Base-by-base conservation (phyloP, 2,113 vertebrate genomes). In the Zingel zingel region DNA sequence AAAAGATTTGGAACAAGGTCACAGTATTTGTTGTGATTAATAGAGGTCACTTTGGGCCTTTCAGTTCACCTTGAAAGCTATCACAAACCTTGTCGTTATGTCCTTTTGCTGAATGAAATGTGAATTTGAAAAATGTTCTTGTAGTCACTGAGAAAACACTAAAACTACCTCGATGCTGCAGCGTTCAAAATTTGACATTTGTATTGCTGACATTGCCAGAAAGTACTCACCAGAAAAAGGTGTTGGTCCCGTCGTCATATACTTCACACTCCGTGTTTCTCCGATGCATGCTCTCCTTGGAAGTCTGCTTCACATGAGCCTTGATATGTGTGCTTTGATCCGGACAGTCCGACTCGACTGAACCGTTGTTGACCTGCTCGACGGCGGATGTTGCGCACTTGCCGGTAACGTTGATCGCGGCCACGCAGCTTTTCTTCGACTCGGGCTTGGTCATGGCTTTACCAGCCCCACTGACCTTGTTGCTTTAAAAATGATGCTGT, bases 161-260 rank as follows among this genome's bases (percentile, higher is more conserved):
- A 50, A 12, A 7, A 48, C 21, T 36, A 12, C 51, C 12, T 63
- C 18, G 23, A 63, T 33, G n/a, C 58, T 62, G 53, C 70, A 43
- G 56, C 6, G 12, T 14, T 23, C 45, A 47, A 15, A n/a, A 9
- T 53, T n/a, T 33, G 51, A 58, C 78, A 71, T 61, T 9, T 43
- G 15, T 14, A 59, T 1, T 6, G 21, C 8, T 76, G 68, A 81
- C 51, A 47, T 23, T 62, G 54, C 12, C 19, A 30, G 10, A 30
- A 16, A 43, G 21, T 23, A 89, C 97, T 97, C 92, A 98, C 98
- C 98, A 99, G 96, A 99, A 99, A 92, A 98, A 99, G 25, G 98
- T 99, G 96, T 98, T 99, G 89, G 98, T 99, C 62, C 98, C 98
- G 79, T 99, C 98, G 92, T 99, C 98, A 58, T 94, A 98, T 21